Conservation (phyloP, 2,113 vertebrate genomes). For the Bubalus kerabau region DNA sequence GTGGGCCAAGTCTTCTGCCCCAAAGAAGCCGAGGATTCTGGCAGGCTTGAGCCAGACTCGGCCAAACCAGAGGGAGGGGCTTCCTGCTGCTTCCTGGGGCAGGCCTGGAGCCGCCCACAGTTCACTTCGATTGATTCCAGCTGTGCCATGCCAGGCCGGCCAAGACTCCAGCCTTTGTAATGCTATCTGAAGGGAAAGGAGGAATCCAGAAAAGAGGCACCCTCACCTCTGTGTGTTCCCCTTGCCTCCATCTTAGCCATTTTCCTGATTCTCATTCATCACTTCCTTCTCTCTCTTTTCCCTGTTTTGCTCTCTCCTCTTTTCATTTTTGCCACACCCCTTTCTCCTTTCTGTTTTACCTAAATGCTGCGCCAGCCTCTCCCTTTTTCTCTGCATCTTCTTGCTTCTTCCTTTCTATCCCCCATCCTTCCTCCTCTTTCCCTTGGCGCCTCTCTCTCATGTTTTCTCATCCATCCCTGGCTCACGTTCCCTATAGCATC, state of each 20-base stretch:
- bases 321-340: not conserved
- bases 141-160: conserved; percentile 70
- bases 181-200: conserved; percentile 50
- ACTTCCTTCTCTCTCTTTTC: not conserved
- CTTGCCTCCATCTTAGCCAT: not conserved
- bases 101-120: conserved; percentile 58
- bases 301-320: not conserved
- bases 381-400: not conserved
- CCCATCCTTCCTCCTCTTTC: not conserved
- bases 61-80: conserved; percentile 80
- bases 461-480: not conserved
- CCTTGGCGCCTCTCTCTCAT: too few species aligned
- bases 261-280: not conserved
- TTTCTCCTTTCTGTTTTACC: not conserved
- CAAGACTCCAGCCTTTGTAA: conserved; percentile 55
- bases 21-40: conserved; percentile 71
- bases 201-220: not conserved
- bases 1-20: not conserved
- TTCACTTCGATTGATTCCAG: conserved; percentile 79
- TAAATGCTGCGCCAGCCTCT: not conserved
- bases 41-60: conserved; percentile 68
- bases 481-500: not conserved
- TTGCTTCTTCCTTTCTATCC: not conserved
- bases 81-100: conserved; percentile 73
- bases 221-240: rapidly evolving